Base-by-base conservation (phyloP, 2,797 vertebrate species). In the Protosalanx chinensis region DNA sequence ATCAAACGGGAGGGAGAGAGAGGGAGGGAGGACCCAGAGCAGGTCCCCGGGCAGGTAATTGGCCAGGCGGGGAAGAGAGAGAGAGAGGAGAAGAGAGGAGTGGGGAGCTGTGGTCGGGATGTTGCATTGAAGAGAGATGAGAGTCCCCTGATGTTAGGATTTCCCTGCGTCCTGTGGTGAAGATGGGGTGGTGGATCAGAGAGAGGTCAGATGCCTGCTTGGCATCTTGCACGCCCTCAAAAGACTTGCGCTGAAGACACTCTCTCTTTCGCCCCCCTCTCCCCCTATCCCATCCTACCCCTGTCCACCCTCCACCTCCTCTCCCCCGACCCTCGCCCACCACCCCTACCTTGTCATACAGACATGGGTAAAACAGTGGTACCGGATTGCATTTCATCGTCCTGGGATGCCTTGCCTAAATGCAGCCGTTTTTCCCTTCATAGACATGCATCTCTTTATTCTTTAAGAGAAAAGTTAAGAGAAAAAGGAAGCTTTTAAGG, bases 401-500 rank as follows among this genome's bases (percentile, higher is more conserved):
- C 78, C 82, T 70, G 4, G 70, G 81, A 83, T 73, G 29, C 77
- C 76, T 51, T 64, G 71, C 87, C 84, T 84, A 83, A 87, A 87
- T 72, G 71, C 81, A 86, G 76, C 58, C 74, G 35, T 70, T 80
- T 72, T 77, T 79, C 79, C 73, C 71, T 27, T 56, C 35, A 15
- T 69, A 75, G 80, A 84, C 79, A 83, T 85, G 82, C 77, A 85
- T 82, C 86, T 85, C 85, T 85, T 89, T 78, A 84, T 84, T 90
- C 78, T 78, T 86, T 86, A 89, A 46, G 41, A 46, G 41, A 90
- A 91, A 56, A 88, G 81, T 88, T 57, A n/a, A 73, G 79, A 77
- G 77, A 79, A 88, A 91, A 89, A 87, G 81, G 83, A 80, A 81
- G 89, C 88, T 90, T 92, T 92, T 89, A 91, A 88, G 81, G 81